These are phyloP conservation scores for Conistra vaccinii DNA, from an alignment of 2,888 invertebrate species.

Conservation along the genomic window DNA sequence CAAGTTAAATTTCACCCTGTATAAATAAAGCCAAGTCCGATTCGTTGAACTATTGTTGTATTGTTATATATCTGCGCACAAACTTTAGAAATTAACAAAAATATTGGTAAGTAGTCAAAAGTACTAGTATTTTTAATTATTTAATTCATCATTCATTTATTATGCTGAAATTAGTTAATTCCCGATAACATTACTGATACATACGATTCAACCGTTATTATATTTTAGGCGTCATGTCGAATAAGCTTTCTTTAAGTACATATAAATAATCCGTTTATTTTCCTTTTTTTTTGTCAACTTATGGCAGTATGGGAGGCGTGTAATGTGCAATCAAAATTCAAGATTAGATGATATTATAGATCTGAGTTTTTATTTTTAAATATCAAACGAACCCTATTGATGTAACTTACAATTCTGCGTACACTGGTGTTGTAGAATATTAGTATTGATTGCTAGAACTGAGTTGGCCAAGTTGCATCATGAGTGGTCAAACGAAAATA, in stretches of 20 bases:
- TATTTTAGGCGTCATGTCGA: slow-evolving; percentile 58
- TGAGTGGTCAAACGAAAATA: slow-evolving; percentile 35
- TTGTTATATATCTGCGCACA: slow-evolving; percentile 18
- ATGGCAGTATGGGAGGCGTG: slow-evolving; percentile 70
- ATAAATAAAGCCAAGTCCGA: not conserved
- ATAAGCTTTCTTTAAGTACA: slow-evolving; percentile 68
- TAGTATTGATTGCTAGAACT: slow-evolving; percentile 28
- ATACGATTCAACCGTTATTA: slow-evolving; percentile 41
- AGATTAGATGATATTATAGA: slow-evolving; percentile 67
- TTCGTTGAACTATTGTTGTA: slow-evolving; percentile 1
- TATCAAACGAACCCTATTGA: slow-evolving; percentile 9
- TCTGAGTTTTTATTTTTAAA: slow-evolving; percentile 69
- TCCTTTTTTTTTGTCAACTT: slow-evolving; percentile 62
- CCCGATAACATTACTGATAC: slow-evolving; percentile 49
- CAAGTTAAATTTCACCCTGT: no score
- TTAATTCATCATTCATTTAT: slow-evolving; percentile 7
- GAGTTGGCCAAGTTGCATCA: slow-evolving; percentile 42
- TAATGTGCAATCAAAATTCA: slow-evolving; percentile 82
- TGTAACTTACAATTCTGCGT: slow-evolving; percentile 35
- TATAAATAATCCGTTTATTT: slow-evolving; percentile 62
- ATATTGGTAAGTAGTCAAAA: slow-evolving; percentile 19
- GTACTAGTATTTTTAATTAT: slow-evolving; percentile 20
- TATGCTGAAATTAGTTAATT: slow-evolving; percentile 26
- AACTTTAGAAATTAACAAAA: slow-evolving; percentile 18
- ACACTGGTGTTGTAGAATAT: slow-evolving; percentile 23